Evolutionary conservation across 1,140 invertebrate genomes (phyloP), one percentile per base, ranked within the genome.

Genomic region (Camponotus vicinus): DNA sequence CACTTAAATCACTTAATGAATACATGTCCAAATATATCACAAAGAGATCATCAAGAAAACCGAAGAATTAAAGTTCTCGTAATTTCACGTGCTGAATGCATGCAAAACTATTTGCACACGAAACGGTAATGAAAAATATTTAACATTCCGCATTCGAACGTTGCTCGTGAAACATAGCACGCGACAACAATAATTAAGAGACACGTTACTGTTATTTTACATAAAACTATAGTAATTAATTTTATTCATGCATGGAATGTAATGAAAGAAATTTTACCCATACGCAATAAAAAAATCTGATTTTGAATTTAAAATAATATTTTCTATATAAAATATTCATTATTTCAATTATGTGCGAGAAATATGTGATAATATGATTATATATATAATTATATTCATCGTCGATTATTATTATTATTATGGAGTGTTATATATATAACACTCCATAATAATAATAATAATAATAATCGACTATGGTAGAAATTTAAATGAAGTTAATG

Each of bases 1-100:
- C 37, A 18, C 27, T 27, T 73, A n/a, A 82, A 55, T 40, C 79
- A 73, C 49, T 61, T 73, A 73, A 82, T 82, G 71, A 73, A 82
- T 82, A 18, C 52, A 21, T 45, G 18, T 73, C 27, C 27, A 73
- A 61, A 73, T 45, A 55, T 71, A 57, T 71, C 9, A n/a, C 37
- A n/a, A 1, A 57, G 8, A 32, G 66, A 82, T 82, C 78, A 21
- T 59, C 15, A 45, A 69, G 64, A 9, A n/a, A 66, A 73, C 7
- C 27, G 45, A 27, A 69, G 55, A 73, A 42, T 73, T 59, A 73
- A 59, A 73, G 61, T 82, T 42, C 18, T 40, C n/a, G 67, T 45
- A 52, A 73, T 52, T 82, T 42, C n/a, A 32, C 40, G 18, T 15
- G 27, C 15, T 42, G 52, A 82, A 82, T 42, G 11, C 55, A 13